Evolutionary conservation across 2,113 vertebrate genomes (phyloP), one percentile per base, ranked within the genome.

Genomic region (Notechis scutatus): DNA sequence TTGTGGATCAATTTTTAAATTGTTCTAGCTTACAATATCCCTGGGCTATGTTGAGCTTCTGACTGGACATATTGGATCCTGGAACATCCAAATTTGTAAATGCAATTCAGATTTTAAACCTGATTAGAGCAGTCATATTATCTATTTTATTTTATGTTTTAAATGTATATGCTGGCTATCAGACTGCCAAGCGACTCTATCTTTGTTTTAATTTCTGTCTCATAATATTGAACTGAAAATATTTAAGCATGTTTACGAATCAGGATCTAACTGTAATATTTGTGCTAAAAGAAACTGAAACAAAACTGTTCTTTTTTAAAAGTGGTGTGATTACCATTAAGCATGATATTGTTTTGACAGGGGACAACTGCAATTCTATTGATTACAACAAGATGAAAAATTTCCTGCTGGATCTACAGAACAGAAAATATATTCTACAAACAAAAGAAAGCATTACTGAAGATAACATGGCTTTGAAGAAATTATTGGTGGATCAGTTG

Each of bases 321-420:
- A 50, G 0, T 55, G 88, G 45, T 92, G 90, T 1, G 57, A 18
- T 5, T 94, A 94, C 86, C 14, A 0, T 94, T 93, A 0, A 90
- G 86, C 92, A 93, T 5, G 91, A 0, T 90, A 6, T 95, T 97
- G 93, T 56, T 10, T 96, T 97, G 96, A 29, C 97, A 99, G 99
- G 98, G 81, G 98, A 99, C 94, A 98, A 98, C 96, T 99, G 99
- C 96, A 98, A 98, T 95, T 94, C 98, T 92, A 96, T 96, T 85
- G 98, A 98, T 95, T 99, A 99, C 92, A 97, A 92, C 54, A 97
- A 98, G 95, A 97, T 99, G 96, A 99, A 99, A 97, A 98, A 94
- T 94, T 98, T 98, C 95, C 95, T 99, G 91, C 94, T 99, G 96
- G 98, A 99, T 94, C 96, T 98, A 94, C 98, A 99, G 89, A 98